Evolutionary conservation across 1,140 invertebrate genomes (phyloP), one percentile per base, ranked within the genome.

Genomic region (Zelostemma sp.): DNA sequence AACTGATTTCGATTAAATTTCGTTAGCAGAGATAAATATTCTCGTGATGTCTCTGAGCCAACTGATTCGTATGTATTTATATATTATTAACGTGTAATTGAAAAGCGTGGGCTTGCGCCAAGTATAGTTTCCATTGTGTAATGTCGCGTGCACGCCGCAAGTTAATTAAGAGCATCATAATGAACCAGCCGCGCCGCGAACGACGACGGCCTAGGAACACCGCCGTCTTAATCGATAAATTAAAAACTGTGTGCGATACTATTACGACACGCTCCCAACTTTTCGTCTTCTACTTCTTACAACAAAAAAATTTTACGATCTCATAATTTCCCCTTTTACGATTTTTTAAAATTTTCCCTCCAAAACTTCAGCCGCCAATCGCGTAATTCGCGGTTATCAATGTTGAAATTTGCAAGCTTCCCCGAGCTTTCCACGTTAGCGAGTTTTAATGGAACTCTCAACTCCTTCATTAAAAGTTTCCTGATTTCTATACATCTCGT

Each of bases 141-240:
- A 79, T 82, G 78, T 83, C 80, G 81, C 80, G 79, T 80, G 81
- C 77, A 77, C 79, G 62, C 75, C 79, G 79, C 80, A 80, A 82
- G 80, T 82, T 82, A 83, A 83, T 83, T 83, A 83, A 83, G 80
- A 82, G 78, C 77, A 75, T 83, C 81, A 25, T 81, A 82, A 83
- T 82, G 81, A 83, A 83, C 73, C 81, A 81, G 78, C 81, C 78
- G 74, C 73, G 69, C 76, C 76, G 75, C 78, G 80, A 83, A 83
- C 77, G 78, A 77, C 75, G 78, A 49, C 73, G 68, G 74, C 74
- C 72, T 66, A 74, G 73, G 80, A 76, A 77, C 76, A 71, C 76
- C 76, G 73, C 74, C 81, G 75, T 82, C 82, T 84, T 81, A 79
- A 83, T 84, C 81, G 76, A 83, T 83, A 80, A 80, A 83, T 84